These are phyloP conservation scores for Pristis pectinata DNA, from an alignment of 2,797 vertebrate species.

Conservation along the genomic window DNA sequence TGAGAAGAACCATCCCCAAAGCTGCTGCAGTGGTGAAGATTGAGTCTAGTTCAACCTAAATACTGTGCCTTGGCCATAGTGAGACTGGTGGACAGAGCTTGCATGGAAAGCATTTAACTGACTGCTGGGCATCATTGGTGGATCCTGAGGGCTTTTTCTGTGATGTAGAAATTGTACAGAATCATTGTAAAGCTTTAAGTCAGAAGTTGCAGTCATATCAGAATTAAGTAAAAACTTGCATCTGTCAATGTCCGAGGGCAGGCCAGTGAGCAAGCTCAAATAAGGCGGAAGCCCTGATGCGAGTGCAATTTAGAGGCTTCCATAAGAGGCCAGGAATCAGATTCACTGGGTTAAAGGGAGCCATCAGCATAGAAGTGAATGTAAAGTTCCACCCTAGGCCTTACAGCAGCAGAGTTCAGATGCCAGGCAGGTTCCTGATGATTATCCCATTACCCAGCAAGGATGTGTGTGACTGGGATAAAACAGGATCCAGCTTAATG, in stretches of 20 bases:
- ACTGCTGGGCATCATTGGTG: background rate
- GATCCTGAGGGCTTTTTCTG: background rate
- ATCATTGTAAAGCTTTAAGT: background rate
- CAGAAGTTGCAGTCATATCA: background rate
- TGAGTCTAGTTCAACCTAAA: background rate
- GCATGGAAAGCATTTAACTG: background rate
- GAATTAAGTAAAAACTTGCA: background rate
- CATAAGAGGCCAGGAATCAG: background rate
- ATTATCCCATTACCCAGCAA: background rate
- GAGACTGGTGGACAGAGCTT: background rate
- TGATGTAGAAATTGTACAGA: background rate
- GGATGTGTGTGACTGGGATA: background rate
- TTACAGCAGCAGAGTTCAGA: background rate
- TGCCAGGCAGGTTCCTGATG: background rate
- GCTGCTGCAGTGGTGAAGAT: background rate
- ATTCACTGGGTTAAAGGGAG: background rate
- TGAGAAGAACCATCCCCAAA: background rate
- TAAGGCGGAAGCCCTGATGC: no score
- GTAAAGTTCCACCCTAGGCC: background rate
- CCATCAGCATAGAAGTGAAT: background rate
- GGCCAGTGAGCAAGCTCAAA: background rate
- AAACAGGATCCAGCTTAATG: background rate
- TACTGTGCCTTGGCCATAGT: background rate
- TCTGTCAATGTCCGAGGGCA: background rate
- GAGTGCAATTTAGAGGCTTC: background rate